A percentile compares a stretch with the other conserved stretches of the same genome.
phyloP scores from a whole-genome alignment of 1,140 invertebrate species.

The Cydia amplana region DNA sequence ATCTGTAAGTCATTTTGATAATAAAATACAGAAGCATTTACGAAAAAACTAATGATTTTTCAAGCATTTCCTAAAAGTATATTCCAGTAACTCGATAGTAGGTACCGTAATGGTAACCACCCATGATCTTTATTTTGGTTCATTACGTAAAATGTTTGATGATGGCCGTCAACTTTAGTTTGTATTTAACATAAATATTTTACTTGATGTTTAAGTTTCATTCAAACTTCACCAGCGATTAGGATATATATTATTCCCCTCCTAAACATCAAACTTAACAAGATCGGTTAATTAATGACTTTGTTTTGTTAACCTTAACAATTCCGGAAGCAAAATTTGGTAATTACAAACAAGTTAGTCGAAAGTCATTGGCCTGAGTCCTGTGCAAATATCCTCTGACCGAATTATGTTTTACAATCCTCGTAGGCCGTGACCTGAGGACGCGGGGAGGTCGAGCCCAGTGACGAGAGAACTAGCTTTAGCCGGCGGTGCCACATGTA shows the following conservation, averaged over 20 bases:
- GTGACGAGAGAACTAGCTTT: neutral
- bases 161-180: neutral
- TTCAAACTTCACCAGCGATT: neutral
- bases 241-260: neutral
- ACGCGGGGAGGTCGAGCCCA: neutral
- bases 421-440: neutral
- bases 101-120: no score
- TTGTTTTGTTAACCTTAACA: slow-evolving; percentile 26
- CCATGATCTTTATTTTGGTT: neutral
- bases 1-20: neutral
- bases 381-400: slow-evolving; percentile 20
- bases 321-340: slow-evolving; percentile 11
- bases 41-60: no score
- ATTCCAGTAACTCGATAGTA: no score
- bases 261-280: neutral
- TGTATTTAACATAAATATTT: neutral
- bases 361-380: neutral
- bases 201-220: neutral
- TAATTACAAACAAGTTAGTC: slow-evolving; percentile 16
- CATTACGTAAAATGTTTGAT: neutral
- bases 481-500: neutral
- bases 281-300: neutral
- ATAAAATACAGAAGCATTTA: neutral
- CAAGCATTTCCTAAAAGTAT: no score
- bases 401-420: slow-evolving; percentile 5